Conservation (phyloP, 2,797 vertebrate species). For the Glossophaga mutica region DNA sequence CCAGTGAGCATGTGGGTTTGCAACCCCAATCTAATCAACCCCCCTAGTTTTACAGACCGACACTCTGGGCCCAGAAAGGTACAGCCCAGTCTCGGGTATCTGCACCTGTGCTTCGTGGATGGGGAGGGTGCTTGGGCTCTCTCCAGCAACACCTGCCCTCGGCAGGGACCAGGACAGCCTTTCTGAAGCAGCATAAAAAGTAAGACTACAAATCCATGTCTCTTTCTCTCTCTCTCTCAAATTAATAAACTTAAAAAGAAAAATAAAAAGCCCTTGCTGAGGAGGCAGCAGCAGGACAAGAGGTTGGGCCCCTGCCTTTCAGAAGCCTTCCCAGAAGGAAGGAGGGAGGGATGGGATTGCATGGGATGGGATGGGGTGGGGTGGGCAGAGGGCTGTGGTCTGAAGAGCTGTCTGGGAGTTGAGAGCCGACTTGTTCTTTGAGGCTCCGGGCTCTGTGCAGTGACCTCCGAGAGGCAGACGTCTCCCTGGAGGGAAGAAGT, state of each 20-base stretch:
- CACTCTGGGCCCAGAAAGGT: background rate
- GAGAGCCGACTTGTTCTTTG: background rate
- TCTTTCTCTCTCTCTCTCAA: background rate
- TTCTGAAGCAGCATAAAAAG: background rate
- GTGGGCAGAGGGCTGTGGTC: background rate
- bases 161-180: background rate
- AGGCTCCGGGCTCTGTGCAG: background rate
- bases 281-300: background rate
- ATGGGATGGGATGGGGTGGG: background rate
- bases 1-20: background rate
- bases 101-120: background rate
- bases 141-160: background rate
- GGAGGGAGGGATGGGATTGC: too few species aligned
- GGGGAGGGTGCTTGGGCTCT: background rate
- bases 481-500: background rate
- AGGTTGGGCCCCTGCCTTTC: background rate
- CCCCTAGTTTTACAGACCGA: background rate
- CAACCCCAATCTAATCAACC: background rate
- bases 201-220: background rate
- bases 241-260: background rate
- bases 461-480: background rate
- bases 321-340: background rate
- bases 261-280: background rate
- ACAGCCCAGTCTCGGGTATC: background rate
- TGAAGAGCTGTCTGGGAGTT: background rate